Evolutionary conservation across 2,888 invertebrate genomes (phyloP).

Genomic region (Entomobrya proxima): DNA sequence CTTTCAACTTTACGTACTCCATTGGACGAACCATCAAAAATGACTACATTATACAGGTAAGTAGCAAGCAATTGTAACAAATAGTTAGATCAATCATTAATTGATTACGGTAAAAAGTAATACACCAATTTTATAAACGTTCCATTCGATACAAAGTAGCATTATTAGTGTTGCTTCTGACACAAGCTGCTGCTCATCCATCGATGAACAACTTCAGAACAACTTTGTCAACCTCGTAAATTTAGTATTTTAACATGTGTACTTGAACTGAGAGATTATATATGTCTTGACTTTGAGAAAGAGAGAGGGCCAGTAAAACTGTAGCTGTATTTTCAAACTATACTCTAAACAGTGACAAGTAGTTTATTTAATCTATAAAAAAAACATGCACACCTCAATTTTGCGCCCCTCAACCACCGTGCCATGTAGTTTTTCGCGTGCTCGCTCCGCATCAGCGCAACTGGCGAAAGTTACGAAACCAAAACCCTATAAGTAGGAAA

Average conservation of each 20-base stretch:
- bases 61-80: conserved; percentile 53
- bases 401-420: conserved; percentile 99
- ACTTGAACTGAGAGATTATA: conserved; percentile 23
- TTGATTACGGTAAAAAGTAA: conserved; percentile 47
- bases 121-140: conserved; percentile 49
- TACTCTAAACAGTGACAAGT: conserved; percentile 53
- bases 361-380: conserved; percentile 64
- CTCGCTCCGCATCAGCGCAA: conserved; percentile 99
- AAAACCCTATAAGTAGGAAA: conserved; percentile 96
- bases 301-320: conserved; percentile 58
- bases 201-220: conserved; percentile 61
- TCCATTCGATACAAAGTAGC: conserved; percentile 72
- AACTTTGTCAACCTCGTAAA: conserved; percentile 30
- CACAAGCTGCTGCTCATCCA: conserved; percentile 60
- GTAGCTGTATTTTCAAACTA: conserved; percentile 50
- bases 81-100: conserved; percentile 40
- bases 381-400: conserved; percentile 99
- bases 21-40: conserved; percentile 46
- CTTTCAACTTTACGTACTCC: conserved; percentile 36
- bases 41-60: conserved; percentile 30
- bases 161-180: conserved; percentile 71
- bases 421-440: conserved; percentile 99
- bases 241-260: conserved; percentile 44
- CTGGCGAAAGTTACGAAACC: conserved; percentile 99
- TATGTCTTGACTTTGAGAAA: conserved; percentile 24